These are phyloP conservation scores for Porites australiensis DNA, from an alignment of 64 coral and sea anemone genomes.

Conservation along the genomic window DNA sequence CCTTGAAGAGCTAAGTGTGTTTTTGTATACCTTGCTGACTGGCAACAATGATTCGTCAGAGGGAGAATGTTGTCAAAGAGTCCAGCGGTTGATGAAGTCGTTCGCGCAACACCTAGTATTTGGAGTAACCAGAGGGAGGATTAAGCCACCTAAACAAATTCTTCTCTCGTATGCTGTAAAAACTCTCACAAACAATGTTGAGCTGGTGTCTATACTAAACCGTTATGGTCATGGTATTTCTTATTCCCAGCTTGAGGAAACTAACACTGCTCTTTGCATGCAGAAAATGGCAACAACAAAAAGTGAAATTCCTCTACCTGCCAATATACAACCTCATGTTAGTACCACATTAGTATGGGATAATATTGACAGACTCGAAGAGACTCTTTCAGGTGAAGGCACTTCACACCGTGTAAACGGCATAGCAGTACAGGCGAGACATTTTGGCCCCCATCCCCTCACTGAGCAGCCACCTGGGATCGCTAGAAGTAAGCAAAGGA, in stretches of 20 bases:
- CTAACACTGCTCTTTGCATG: conserved; percentile 17
- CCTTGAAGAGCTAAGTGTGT: too few species aligned
- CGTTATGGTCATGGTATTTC: conserved; percentile 32
- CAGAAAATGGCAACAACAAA: conserved; percentile 49
- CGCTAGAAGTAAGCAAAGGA: not conserved
- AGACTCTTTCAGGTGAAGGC: conserved; percentile 28
- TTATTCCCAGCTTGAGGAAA: conserved; percentile 46
- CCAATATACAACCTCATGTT: conserved; percentile 37
- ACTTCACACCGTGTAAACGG: conserved; percentile 30
- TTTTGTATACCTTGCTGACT: too few species aligned
- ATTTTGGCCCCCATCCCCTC: conserved; percentile 17
- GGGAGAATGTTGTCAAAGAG: too few species aligned
- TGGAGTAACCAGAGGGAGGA: too few species aligned
- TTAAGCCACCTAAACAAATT: too few species aligned
- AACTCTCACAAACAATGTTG: conserved; percentile 43
- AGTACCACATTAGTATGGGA: conserved; percentile 70
- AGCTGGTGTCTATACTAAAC: conserved; percentile 37
- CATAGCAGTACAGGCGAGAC: conserved; percentile 3
- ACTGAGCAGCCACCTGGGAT: not conserved
- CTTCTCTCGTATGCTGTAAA: not conserved
- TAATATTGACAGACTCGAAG: conserved; percentile 80
- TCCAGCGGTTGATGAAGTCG: too few species aligned
- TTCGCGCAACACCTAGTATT: too few species aligned
- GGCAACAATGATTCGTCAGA: too few species aligned
- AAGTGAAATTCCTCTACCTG: conserved; percentile 39